Base-by-base conservation (phyloP, 2,797 vertebrate genomes). In the Poecilia wingei region DNA sequence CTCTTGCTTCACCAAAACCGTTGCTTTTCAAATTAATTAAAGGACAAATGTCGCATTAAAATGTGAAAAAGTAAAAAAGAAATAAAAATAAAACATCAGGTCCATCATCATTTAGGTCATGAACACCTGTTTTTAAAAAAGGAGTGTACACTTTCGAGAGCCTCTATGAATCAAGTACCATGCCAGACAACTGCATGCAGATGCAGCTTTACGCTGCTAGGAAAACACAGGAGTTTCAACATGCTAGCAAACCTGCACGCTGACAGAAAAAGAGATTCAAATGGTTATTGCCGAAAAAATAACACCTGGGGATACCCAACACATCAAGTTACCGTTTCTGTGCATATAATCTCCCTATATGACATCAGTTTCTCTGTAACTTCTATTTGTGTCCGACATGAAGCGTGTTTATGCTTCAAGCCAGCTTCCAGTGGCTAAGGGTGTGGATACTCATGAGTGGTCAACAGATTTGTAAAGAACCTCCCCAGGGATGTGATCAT, bases 291-390 rank as follows among this genome's bases (percentile, higher is more conserved):
- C 20, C 31, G 22, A 46, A 33, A 47, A 6, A 45, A 59, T 28
- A 78, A 77, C 57, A 74, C 43, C 25, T 22, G 41, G 41, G 83
- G 49, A 77, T 82, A 80, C 33, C 18, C 46, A 46, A 80, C 20
- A 84, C 47, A 36, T 46, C 82, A 76, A 70, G 43, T 39, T 14
- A 70, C 68, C 1, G 2, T 75, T 78, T 55, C 39, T 61, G 20
- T 74, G 88, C 78, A 78, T 84, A 81, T 78, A n/a, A 76, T 76
- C 84, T 84, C 61, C 25, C 20, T 9, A 53, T 75, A 89, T 95
- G 92, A 95, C 92, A 91, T 94, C 91, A 94, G 78, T 64, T 3
- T 81, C 83, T 77, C 73, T 80, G 84, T 88, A 87, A 82, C 81
- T 86, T 90, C 90, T 91, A 89, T 93, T 93, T 92, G 82, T 61